phyloP scores from a whole-genome alignment of 2,797 vertebrate genomes.

The Enoplosus armatus region DNA sequence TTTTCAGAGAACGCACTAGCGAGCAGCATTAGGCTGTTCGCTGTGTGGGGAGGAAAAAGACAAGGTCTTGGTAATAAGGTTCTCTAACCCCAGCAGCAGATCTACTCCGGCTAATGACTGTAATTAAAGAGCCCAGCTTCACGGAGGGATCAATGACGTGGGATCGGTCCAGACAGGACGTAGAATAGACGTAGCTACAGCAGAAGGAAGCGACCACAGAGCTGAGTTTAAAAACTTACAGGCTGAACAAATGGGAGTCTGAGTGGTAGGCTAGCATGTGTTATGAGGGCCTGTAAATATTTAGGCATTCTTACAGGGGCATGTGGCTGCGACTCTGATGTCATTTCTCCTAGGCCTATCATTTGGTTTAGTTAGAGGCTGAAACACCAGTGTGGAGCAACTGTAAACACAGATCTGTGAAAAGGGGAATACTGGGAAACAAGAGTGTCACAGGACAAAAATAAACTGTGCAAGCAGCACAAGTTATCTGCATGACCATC shows the following conservation, averaged over 20 bases:
- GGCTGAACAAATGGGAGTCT: conserved; percentile 50
- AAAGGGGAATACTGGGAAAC: conserved; percentile 58
- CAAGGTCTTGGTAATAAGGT: conserved; percentile 74
- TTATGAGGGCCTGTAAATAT: conserved; percentile 74
- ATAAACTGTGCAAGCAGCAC: conserved; percentile 32
- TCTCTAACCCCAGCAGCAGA: conserved; percentile 73
- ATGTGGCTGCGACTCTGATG: conserved; percentile 75
- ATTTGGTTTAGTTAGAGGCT: conserved; percentile 71
- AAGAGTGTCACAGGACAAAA: conserved; percentile 54
- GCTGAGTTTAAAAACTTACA: conserved; percentile 58
- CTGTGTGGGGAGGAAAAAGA: conserved; percentile 39
- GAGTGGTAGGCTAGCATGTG: conserved; percentile 48
- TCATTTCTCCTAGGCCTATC: conserved; percentile 67
- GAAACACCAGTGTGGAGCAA: conserved; percentile 40
- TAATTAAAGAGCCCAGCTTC: conserved; percentile 81
- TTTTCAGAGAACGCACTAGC: conserved; percentile 51
- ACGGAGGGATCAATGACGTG: conserved; percentile 67
- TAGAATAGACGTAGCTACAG: conserved; percentile 58
- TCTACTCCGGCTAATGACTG: conserved; percentile 77
- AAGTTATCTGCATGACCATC: conserved; percentile 57
- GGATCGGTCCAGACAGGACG: conserved; percentile 68
- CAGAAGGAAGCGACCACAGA: conserved; percentile 63
- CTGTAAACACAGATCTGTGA: conserved; percentile 65
- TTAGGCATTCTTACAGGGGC: conserved; percentile 75
- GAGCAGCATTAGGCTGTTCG: conserved; percentile 51